A percentile compares a stretch with the other conserved stretches of the same genome.
These are phyloP conservation scores for Aythya fuligula DNA, from an alignment of 2,797 vertebrate species.

Conservation along the genomic window DNA sequence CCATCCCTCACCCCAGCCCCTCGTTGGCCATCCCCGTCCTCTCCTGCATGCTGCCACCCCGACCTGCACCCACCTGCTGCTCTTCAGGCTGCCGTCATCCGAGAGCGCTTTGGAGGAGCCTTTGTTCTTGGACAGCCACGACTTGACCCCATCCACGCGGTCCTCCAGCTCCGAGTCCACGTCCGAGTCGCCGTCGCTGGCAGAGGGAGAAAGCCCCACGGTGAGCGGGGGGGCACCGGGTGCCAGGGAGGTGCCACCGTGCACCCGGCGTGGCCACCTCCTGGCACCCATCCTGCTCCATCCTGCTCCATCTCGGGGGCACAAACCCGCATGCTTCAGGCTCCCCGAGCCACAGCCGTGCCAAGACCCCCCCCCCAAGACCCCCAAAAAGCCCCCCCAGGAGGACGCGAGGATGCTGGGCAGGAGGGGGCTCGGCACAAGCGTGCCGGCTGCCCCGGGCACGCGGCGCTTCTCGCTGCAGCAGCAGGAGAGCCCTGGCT, in stretches of 20 bases:
- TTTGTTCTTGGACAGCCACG: slow-evolving; percentile 97
- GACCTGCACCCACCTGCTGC: slow-evolving; percentile 89
- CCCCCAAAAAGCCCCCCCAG: background rate
- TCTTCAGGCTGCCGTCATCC: slow-evolving; percentile 93
- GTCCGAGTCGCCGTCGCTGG: slow-evolving; percentile 92
- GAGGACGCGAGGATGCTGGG: background rate
- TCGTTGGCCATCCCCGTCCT: background rate
- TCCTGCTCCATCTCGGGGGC: background rate
- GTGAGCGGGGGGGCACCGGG: background rate
- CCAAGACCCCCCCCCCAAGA: background rate
- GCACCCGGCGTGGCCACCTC: background rate
- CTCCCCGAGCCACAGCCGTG: background rate
- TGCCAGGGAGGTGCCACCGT: background rate
- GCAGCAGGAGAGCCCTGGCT: background rate
- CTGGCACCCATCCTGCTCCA: background rate
- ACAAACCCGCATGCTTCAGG: background rate
- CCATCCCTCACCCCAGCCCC: fast-evolving
- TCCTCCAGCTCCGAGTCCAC: slow-evolving; percentile 93
- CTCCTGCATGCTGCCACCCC: background rate
- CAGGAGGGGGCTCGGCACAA: background rate
- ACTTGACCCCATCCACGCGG: slow-evolving; percentile 94
- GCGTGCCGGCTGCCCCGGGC: too few relatives aligned
- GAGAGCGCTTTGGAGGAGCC: slow-evolving; percentile 91
- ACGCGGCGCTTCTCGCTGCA: background rate
- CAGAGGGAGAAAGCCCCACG: background rate